Base-by-base conservation (phyloP, 2,113 vertebrate genomes). In the Lamprologus lemairii region DNA sequence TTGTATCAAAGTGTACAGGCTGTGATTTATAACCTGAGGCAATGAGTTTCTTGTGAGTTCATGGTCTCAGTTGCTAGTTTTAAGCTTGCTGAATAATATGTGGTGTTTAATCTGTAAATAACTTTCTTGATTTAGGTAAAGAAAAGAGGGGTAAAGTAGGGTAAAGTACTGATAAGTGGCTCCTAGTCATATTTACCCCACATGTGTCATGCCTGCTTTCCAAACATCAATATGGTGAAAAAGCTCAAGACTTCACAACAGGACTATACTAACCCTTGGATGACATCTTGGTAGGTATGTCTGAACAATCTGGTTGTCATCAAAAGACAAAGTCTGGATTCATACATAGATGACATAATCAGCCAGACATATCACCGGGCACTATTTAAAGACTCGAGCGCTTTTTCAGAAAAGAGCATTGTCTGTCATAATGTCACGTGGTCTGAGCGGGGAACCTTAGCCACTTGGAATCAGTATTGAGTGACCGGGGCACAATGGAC, bases 401-500 rank as follows among this genome's bases (percentile, higher is more conserved):
- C 14, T 13, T 79, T 80, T 84, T 87, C 23, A 86, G 81, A 78
- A 65, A 86, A 57, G 28, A 85, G 79, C 58, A 88, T 51, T 47
- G 68, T 84, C 86, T 87, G 35, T 16, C 71, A 17, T 80, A 83
- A 65, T 35, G 55, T 86, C 84, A 82, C 17, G 21, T 65, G 53
- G 13, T 80, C 13, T 33, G 80, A 5, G 57, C 31, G 55, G 80
- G 58, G 79, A 90, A 75, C 82, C 80, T 85, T 57, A 40, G 83
- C 79, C 21, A 85, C 47, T 83, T 84, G 57, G 57, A 91, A 89
- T 81, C 12, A 60, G 85, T 75, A 89, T 7, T 88, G 91, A 94
- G 47, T 91, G 91, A 94, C 54, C 2, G n/a, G 71, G 40, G 73
- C 51, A 94, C 90, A 94, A 93, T 92, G 82, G 86, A 60, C 57